Conservation (phyloP, 2,797 vertebrate species). For the Scolopax rusticola region DNA sequence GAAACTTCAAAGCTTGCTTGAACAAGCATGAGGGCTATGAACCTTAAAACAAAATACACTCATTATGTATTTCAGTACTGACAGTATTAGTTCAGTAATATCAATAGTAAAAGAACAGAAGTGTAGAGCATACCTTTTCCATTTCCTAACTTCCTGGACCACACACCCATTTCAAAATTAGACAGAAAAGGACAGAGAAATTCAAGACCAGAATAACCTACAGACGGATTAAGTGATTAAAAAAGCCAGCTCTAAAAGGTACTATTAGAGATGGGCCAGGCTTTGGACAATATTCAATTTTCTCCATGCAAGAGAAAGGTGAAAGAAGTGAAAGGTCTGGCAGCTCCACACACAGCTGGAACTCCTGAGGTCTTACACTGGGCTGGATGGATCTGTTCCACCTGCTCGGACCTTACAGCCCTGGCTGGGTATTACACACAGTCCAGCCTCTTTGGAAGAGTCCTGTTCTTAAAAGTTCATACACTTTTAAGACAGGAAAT, state of each 20-base stretch:
- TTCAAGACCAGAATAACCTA: neutral
- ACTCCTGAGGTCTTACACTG: fast-evolving
- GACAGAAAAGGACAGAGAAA: neutral
- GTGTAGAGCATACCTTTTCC: neutral
- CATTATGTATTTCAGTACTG: fast-evolving
- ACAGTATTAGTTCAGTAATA: neutral
- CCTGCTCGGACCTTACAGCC: neutral
- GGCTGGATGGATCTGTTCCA: neutral
- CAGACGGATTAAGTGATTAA: fast-evolving
- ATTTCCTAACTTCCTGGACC: neutral
- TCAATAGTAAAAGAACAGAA: neutral
- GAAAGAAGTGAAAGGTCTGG: neutral
- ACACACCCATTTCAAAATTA: neutral
- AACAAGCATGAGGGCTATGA: neutral
- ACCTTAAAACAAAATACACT: neutral
- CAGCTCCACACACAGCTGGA: neutral
- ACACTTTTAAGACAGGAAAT: neutral
- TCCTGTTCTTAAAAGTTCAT: fast-evolving
- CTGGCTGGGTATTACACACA: neutral
- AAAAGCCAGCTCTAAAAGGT: neutral
- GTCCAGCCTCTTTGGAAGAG: neutral
- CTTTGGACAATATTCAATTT: neutral
- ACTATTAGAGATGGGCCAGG: neutral
- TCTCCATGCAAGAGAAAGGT: neutral
- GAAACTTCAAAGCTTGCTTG: neutral